phyloP scores from a whole-genome alignment of 2,113 vertebrate genomes.

The Lichenostomus cassidix region DNA sequence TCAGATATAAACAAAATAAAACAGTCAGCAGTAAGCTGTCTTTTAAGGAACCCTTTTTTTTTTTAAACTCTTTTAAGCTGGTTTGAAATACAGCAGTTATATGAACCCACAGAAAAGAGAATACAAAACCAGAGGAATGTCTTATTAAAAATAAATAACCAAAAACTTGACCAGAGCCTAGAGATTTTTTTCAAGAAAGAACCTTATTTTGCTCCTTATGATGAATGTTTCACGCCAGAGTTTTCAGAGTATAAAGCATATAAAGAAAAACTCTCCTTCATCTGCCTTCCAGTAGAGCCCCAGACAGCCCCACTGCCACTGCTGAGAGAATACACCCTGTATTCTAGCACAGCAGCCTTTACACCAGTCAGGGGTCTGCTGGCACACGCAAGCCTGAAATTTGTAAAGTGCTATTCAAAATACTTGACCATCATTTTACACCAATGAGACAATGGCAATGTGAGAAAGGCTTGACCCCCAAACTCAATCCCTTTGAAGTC shows the following conservation, averaged over 20 bases:
- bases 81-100: neutral
- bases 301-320: neutral
- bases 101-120: neutral
- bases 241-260: neutral
- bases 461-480: neutral
- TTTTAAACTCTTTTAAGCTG: neutral
- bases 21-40: slow-evolving; percentile 7
- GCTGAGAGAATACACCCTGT: neutral
- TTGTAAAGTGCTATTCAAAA: neutral
- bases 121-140: neutral
- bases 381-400: neutral
- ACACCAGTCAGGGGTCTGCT: neutral
- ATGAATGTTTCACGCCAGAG: neutral
- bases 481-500: neutral
- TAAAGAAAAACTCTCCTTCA: neutral
- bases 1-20: slow-evolving; percentile 37
- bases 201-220: neutral
- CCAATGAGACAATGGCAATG: neutral
- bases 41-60: slow-evolving; percentile 13
- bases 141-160: neutral
- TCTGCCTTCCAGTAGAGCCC: neutral
- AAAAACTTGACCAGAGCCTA: neutral
- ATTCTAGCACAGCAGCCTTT: neutral
- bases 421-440: neutral
- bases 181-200: neutral